Base-by-base conservation (phyloP, 1,140 invertebrate genomes). In the Kradibia gibbosae region DNA sequence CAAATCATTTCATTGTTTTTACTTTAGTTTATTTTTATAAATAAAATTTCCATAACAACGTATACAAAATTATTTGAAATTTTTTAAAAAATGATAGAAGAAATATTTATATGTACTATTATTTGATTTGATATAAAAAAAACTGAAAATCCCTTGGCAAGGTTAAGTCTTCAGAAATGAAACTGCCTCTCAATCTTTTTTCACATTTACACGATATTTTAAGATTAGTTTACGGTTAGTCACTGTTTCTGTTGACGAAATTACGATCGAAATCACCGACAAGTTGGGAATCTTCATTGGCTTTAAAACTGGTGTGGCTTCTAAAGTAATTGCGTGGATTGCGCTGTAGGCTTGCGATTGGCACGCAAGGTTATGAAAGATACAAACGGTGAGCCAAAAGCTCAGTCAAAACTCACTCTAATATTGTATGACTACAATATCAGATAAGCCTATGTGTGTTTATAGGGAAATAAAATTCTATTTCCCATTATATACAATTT, bases 321-420 rank as follows among this genome's bases (percentile, higher is more conserved):
- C 79, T 78, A 82, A 82, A 82, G 76, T 82, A 82, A 82, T 82
- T 82, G 81, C 75, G 48, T 7, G 67, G 36, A 81, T 81, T 53
- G 55, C 79, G 22, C 57, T 28, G 62, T 48, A 15, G 57, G 0
- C 20, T 62, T 36, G 45, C 71, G 11, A 55, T 31, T 39, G 36
- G 22, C 28, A 74, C 7, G 31, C 39, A 25, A 22, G n/a, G 25
- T 42, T 39, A 36, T 39, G 5, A 53, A 71, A 71, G 48, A 79
- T 39, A 34, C 25, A 11, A 57, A 34, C 50, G n/a, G n/a, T 15
- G 42, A 70, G 31, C n/a, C 60, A 34, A 62, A 11, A 62, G 25
- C 60, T 34, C 1, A 20, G 34, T 25, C 25, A 31, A 60, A 60
- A 60, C 28, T 62, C 25, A 0, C 31, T 0, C 1, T 36, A 34